A percentile compares a stretch with the other conserved stretches of the same genome.
phyloP scores from a whole-genome alignment of 2,888 invertebrate genomes.

The Drosophila subquinaria region DNA sequence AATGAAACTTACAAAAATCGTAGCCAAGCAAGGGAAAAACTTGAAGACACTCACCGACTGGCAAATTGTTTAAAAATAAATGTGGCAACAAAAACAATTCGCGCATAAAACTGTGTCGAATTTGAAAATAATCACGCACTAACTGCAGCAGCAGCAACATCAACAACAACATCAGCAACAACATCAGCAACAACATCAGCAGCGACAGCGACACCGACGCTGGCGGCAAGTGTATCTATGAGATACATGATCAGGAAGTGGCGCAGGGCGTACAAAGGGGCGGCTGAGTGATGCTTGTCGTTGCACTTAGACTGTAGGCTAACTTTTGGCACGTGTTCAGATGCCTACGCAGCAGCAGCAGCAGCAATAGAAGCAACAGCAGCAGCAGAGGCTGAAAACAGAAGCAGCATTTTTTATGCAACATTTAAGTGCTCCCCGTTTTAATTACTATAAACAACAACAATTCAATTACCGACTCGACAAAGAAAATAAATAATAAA shows the following conservation, averaged over 20 bases:
- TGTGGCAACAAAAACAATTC: slow-evolving; percentile 75
- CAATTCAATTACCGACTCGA: slow-evolving; percentile 60
- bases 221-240: slow-evolving; percentile 50
- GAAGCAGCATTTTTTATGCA: slow-evolving; percentile 69
- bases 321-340: slow-evolving; percentile 77
- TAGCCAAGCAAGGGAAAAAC: slow-evolving; percentile 58
- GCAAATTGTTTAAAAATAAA: slow-evolving; percentile 73
- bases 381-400: slow-evolving; percentile 7
- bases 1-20: slow-evolving; percentile 35
- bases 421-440: slow-evolving; percentile 73
- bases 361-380: slow-evolving; percentile 13
- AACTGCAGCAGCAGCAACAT: slow-evolving; percentile 58
- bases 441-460: slow-evolving; percentile 75
- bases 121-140: slow-evolving; percentile 81
- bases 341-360: slow-evolving; percentile 58
- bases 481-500: slow-evolving; percentile 47
- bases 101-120: slow-evolving; percentile 78
- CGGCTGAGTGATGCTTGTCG: slow-evolving; percentile 71
- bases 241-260: slow-evolving; percentile 50
- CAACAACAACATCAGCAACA: slow-evolving; percentile 12
- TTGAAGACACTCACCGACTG: slow-evolving; percentile 38
- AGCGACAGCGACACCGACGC: slow-evolving; percentile 9
- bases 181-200: slow-evolving; percentile 15
- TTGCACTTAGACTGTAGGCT: slow-evolving; percentile 63
- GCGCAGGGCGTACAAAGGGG: slow-evolving; percentile 53